Evolutionary conservation across 2,797 vertebrate species (phyloP), one percentile per base, ranked within the genome.

Genomic region (Acomys russatus): DNA sequence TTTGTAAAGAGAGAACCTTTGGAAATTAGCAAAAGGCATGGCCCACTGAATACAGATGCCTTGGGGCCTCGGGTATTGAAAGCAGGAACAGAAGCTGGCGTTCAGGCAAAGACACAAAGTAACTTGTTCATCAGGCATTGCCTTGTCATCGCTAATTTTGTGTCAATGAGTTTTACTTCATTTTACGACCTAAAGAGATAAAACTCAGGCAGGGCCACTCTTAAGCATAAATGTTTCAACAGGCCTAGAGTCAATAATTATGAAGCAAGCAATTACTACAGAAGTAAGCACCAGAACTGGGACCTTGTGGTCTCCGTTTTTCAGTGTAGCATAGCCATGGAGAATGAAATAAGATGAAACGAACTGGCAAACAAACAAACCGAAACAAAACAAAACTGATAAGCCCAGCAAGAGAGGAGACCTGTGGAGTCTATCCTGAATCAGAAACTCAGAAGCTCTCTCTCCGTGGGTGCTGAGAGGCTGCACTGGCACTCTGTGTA

Each of bases 131-230:
- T 11, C 23, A 30, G 12, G 33, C 14, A 33, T 33, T 63, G 6
- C 33, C 70, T 35, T 84, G 5, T 74, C 38, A 70, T 84, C 28
- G 66, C 22, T 64, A 44, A 64, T 86, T 94, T 96, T 80, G 35
- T 77, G 49, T 76, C 63, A 92, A 28, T 44, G 56, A 87, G 5
- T 87, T 95, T 91, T 91, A 90, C 35, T 71, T 79, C 59, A 68
- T 92, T 63, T 56, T 38, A 91, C 28, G 28, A 92, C 70, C n/a
- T 78, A 68, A 68, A 66, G 35, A 71, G 68, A 88, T 74, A 12
- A 77, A 79, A 71, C 80, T 76, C 63, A 68, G 49, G 51, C 76
- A 90, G 94, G 17, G 22, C 44, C 66, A 76, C 38, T 90, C n/a
- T 61, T 38, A 61, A 80, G 30, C 18, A 90, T 77, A 92, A 86